Conservation (phyloP, 2,113 vertebrate genomes). For the Tupaia chinensis region DNA sequence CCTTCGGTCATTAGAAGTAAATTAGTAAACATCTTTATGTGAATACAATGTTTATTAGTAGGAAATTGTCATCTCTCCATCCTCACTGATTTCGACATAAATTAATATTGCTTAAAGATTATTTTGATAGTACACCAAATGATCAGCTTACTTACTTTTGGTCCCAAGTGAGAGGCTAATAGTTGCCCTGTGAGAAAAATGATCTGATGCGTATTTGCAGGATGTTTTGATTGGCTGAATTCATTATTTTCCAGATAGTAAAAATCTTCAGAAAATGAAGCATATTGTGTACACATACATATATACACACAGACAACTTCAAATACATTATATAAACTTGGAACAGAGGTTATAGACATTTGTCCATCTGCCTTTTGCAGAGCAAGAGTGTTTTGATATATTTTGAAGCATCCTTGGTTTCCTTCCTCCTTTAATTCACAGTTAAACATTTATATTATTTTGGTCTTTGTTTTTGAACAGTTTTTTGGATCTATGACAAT, state of each 20-base stretch:
- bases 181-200: neutral
- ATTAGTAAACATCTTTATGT: neutral
- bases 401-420: constrained; percentile 55
- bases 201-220: neutral
- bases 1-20: neutral
- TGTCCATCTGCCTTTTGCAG: constrained; percentile 30
- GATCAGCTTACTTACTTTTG: neutral
- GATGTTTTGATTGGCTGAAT: neutral
- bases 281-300: neutral
- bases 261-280: neutral
- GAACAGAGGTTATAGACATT: constrained; percentile 13
- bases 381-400: constrained; percentile 3
- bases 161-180: neutral
- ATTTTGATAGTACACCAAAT: constrained; percentile 17
- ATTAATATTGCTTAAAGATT: constrained; percentile 22
- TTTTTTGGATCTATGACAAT: constrained; percentile 81
- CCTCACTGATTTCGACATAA: neutral
- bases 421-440: constrained; percentile 61
- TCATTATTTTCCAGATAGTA: constrained; percentile 13
- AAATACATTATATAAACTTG: neutral
- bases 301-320: neutral
- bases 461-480: constrained; percentile 74
- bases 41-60: neutral
- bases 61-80: neutral
- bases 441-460: constrained; percentile 67